phyloP scores from a whole-genome alignment of 2,888 invertebrate species.

The Alviniconcha strummeri region DNA sequence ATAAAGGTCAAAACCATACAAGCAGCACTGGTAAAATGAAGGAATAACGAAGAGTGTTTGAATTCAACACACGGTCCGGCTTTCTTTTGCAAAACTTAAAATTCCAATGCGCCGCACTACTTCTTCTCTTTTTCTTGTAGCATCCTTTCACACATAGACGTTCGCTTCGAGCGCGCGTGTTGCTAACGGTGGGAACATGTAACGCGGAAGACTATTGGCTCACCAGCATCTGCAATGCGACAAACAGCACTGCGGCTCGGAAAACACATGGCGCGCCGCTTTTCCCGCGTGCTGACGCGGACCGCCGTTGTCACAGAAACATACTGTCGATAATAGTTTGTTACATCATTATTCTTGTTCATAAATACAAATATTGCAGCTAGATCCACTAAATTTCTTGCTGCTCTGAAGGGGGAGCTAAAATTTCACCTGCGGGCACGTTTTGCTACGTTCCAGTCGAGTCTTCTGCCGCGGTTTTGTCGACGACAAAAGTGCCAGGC shows the following conservation, averaged over 20 bases:
- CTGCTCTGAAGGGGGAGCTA: neutral
- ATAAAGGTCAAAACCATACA: neutral
- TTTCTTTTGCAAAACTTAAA: neutral
- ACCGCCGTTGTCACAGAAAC: slow-evolving; percentile 12
- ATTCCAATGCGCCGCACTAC: slow-evolving; percentile 32
- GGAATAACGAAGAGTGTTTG: neutral
- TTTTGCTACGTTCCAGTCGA: neutral
- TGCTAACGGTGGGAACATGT: slow-evolving; percentile 38
- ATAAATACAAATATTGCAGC: neutral
- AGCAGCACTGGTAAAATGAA: neutral
- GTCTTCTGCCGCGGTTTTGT: too few species aligned
- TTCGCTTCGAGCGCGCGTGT: slow-evolving; percentile 38
- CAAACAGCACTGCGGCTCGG: slow-evolving; percentile 31
- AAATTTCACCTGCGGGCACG: neutral
- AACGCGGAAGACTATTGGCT: slow-evolving; percentile 40
- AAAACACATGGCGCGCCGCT: slow-evolving; percentile 25
- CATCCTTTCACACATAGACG: slow-evolving; percentile 33
- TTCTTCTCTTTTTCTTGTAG: slow-evolving; percentile 33
- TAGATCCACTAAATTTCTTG: neutral
- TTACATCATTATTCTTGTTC: neutral
- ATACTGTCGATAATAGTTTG: slow-evolving; percentile 12
- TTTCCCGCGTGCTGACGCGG: slow-evolving; percentile 17
- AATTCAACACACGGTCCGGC: neutral
- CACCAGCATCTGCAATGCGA: slow-evolving; percentile 44
- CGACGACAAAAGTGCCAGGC: too few species aligned